Percentiles rank a stretch among this genome's conserved stretches.
Conservation (phyloP, 2,797 vertebrate genomes). For the Mormyrops boulengeri region DNA sequence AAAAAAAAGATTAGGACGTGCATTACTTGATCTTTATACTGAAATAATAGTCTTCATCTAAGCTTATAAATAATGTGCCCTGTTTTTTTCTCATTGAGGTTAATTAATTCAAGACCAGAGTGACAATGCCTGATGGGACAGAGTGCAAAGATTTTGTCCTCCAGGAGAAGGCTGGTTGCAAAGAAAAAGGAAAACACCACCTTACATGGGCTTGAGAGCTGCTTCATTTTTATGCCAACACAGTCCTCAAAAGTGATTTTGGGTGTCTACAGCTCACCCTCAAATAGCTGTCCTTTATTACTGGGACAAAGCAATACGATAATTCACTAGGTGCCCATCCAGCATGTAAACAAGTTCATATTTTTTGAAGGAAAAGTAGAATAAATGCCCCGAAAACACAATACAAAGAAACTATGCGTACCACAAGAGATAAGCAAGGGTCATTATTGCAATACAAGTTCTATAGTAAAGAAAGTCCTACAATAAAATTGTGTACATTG, state of each 20-base stretch:
- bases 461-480: slow-evolving; percentile 24
- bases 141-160: slow-evolving; percentile 22
- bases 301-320: slow-evolving; percentile 39
- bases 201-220: not conserved
- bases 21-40: not conserved
- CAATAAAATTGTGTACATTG: slow-evolving; percentile 44
- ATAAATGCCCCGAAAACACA: not conserved
- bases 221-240: not conserved
- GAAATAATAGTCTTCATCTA: not conserved
- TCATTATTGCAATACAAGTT: slow-evolving; percentile 44
- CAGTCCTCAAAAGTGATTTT: not conserved
- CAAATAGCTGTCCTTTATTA: slow-evolving; percentile 14
- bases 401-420: slow-evolving; percentile 26
- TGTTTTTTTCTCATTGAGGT: not conserved
- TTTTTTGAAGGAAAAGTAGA: not conserved
- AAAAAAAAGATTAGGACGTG: not conserved
- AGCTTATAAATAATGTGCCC: not conserved
- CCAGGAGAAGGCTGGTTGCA: not conserved
- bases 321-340: slow-evolving; percentile 34
- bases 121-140: slow-evolving; percentile 28
- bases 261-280: not conserved
- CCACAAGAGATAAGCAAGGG: slow-evolving; percentile 32
- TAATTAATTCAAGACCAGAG: slow-evolving; percentile 58
- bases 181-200: not conserved
- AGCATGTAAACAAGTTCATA: not conserved